These are phyloP conservation scores for Pyrrhia umbra DNA, from an alignment of 2,888 invertebrate genomes.

Conservation along the genomic window DNA sequence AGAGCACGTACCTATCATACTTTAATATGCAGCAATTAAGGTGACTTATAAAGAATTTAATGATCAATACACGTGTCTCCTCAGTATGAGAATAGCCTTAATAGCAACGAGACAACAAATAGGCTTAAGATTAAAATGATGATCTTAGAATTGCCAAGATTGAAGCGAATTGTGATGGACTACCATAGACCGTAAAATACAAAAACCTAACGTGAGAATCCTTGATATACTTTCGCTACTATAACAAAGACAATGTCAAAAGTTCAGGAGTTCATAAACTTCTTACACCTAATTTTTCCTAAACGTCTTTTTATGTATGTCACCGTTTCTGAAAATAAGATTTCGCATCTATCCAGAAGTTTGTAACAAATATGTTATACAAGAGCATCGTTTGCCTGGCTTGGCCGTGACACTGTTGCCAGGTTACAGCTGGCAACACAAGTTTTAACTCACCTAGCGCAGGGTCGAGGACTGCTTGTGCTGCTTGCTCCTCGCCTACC, in stretches of 20 bases:
- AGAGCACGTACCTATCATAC: constrained; percentile 27
- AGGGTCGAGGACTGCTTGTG: constrained; percentile 92
- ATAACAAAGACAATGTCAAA: constrained; percentile 27
- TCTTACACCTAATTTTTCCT: constrained; percentile 16
- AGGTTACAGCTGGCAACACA: constrained; percentile 38
- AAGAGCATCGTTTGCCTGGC: constrained; percentile 16
- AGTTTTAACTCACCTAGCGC: constrained; percentile 89
- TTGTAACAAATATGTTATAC: constrained; percentile 26
- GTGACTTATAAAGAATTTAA: neutral
- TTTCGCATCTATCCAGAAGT: constrained; percentile 9
- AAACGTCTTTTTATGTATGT: constrained; percentile 24
- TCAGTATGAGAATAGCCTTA: neutral
- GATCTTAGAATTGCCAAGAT: too few relatives aligned
- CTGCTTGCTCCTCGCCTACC: constrained; percentile 92
- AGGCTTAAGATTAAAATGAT: too few relatives aligned
- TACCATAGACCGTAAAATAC: neutral
- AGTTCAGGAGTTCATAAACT: constrained; percentile 49
- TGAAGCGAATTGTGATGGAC: neutral
- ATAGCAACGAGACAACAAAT: neutral
- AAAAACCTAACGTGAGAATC: neutral
- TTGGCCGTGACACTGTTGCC: constrained; percentile 46
- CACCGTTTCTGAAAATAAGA: constrained; percentile 13
- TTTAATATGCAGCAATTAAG: constrained; percentile 2
- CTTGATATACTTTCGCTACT: constrained; percentile 28
- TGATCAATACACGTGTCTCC: neutral